A percentile compares a stretch with the other conserved stretches of the same genome.
These are phyloP conservation scores for Elysia chlorotica DNA, from an alignment of 1,140 invertebrate genomes.

Conservation along the genomic window DNA sequence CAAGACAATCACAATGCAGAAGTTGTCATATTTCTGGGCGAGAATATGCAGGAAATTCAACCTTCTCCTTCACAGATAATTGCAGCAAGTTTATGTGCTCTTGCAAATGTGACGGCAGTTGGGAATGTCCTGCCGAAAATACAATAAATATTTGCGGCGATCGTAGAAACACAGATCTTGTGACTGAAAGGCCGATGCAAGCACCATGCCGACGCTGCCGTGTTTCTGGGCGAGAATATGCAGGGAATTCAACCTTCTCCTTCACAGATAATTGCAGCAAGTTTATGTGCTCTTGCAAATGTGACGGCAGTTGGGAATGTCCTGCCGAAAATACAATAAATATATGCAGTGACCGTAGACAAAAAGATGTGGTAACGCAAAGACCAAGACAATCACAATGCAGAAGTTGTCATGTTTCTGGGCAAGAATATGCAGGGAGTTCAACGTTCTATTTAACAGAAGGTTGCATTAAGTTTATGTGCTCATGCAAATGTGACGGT, in stretches of 20 bases:
- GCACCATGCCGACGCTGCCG: slow-evolving; percentile 20
- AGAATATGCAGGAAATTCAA: slow-evolving; percentile 22
- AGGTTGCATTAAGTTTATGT: slow-evolving; percentile 34
- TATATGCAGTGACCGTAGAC: slow-evolving; percentile 13
- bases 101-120: slow-evolving; percentile 33
- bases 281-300: slow-evolving; percentile 33
- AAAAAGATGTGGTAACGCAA: too few species aligned
- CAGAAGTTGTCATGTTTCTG: slow-evolving; percentile 23
- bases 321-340: slow-evolving; percentile 17
- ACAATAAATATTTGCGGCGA: slow-evolving; percentile 20
- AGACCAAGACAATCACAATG: too few species aligned
- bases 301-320: slow-evolving; percentile 33
- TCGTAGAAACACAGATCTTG: not conserved
- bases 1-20: slow-evolving; percentile 8
- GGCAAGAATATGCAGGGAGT: slow-evolving; percentile 20
- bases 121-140: slow-evolving; percentile 26
- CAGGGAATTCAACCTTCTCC: slow-evolving; percentile 27
- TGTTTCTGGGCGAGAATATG: slow-evolving; percentile 21
- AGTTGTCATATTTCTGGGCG: slow-evolving; percentile 25
- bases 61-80: slow-evolving; percentile 27
- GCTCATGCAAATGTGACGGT: slow-evolving; percentile 33
- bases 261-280: slow-evolving; percentile 30
- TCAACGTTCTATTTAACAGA: slow-evolving; percentile 27
- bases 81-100: slow-evolving; percentile 35
- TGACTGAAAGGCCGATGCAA: too few species aligned